A percentile compares a stretch with the other conserved stretches of the same genome.
phyloP scores from a whole-genome alignment of 2,113 vertebrate species.

The Xyrauchen texanus region DNA sequence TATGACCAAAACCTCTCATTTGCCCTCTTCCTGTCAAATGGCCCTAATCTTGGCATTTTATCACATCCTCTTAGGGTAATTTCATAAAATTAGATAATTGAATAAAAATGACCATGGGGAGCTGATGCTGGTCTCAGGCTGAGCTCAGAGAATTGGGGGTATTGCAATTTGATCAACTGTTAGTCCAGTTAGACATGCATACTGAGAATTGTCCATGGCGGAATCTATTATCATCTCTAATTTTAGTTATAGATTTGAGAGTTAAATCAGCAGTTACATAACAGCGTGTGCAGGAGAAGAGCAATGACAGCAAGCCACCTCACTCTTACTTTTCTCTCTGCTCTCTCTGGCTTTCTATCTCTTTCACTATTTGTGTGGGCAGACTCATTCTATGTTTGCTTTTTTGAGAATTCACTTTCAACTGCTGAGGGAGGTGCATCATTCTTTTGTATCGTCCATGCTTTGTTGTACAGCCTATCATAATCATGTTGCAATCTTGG shows the following conservation, averaged over 20 bases:
- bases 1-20: too few relatives aligned
- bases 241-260: constrained; percentile 31
- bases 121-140: background rate
- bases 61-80: too few relatives aligned
- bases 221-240: constrained; percentile 32
- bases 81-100: too few relatives aligned
- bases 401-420: constrained; percentile 32
- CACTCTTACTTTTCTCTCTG: constrained; percentile 14
- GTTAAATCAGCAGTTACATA: constrained; percentile 51
- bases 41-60: too few relatives aligned
- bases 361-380: constrained; percentile 40
- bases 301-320: constrained; percentile 45
- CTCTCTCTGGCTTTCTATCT: constrained; percentile 20
- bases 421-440: constrained; percentile 32
- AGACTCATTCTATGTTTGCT: constrained; percentile 18
- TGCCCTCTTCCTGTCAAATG: too few relatives aligned
- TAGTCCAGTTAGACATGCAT: background rate
- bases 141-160: background rate
- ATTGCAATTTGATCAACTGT: constrained; percentile 13
- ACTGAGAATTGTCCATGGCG: background rate
- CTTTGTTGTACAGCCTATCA: constrained; percentile 27
- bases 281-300: constrained; percentile 45
- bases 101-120: background rate
- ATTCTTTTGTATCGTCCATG: constrained; percentile 17
- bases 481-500: constrained; percentile 11